Conservation (phyloP, 2,797 vertebrate genomes). For the Mormyrus proboscirostris region DNA sequence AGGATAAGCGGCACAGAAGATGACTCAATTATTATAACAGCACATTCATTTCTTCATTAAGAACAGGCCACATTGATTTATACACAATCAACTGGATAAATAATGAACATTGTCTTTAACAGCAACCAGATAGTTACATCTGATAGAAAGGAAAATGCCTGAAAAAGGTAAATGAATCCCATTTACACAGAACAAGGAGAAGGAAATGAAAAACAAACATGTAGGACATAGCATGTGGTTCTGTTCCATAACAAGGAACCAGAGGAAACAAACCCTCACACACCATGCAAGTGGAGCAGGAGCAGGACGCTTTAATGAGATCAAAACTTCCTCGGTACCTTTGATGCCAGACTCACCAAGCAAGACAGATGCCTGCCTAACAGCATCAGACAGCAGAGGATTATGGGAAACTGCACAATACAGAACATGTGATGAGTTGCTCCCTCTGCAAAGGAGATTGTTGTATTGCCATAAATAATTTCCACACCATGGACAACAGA, state of each 20-base stretch:
- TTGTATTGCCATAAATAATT: neutral
- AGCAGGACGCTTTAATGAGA: neutral
- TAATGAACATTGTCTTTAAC: neutral
- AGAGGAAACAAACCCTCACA: neutral
- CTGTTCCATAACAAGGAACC: neutral
- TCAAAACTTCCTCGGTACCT: neutral
- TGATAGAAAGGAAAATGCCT: neutral
- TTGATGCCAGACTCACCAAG: neutral
- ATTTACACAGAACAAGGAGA: neutral
- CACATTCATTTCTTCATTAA: neutral
- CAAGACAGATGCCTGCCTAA: neutral
- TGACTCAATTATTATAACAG: neutral
- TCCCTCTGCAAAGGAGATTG: neutral
- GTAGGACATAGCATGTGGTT: neutral
- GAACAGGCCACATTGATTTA: neutral
- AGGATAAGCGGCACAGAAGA: neutral
- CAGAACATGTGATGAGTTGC: neutral
- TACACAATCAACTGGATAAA: neutral
- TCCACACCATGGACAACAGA: neutral
- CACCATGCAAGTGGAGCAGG: neutral
- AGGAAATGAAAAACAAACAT: conserved; percentile 10
- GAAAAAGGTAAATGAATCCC: neutral
- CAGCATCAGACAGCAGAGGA: neutral
- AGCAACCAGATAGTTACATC: neutral
- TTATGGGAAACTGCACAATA: neutral